Evolutionary conservation across 2,888 invertebrate species (phyloP).

Genomic region (Chymomyza procnemis): DNA sequence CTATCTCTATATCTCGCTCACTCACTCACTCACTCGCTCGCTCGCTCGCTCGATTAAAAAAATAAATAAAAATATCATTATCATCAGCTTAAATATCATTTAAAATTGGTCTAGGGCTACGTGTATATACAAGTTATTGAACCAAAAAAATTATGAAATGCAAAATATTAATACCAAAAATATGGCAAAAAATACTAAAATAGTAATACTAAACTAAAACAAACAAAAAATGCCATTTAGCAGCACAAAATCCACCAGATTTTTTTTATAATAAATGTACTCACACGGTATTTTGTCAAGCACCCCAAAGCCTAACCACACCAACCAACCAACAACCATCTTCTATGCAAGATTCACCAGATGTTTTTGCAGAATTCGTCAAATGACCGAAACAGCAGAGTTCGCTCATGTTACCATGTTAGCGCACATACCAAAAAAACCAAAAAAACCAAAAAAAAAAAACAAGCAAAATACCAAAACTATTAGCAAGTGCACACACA

Average conservation of each 20-base stretch:
- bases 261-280: background rate
- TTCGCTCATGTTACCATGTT: background rate
- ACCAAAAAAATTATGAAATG: background rate
- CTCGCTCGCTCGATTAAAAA: background rate
- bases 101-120: background rate
- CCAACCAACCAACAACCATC: background rate
- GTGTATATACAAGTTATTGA: background rate
- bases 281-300: background rate
- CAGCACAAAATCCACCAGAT: background rate
- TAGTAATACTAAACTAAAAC: background rate
- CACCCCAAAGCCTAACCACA: background rate
- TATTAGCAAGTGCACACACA: background rate
- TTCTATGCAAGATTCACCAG: slow-evolving; percentile 63
- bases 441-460: background rate
- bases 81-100: background rate
- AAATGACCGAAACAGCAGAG: background rate
- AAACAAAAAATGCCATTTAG: background rate
- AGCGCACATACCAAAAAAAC: background rate
- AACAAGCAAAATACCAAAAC: background rate
- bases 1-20: background rate
- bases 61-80: background rate
- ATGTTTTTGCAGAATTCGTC: slow-evolving; percentile 39
- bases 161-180: too few species aligned
- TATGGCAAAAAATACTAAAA: too few species aligned
- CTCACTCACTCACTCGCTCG: background rate